Percentiles rank a stretch among this genome's conserved stretches.
phyloP scores from a whole-genome alignment of 2,113 vertebrate species.

The Carettochelys insculpta region DNA sequence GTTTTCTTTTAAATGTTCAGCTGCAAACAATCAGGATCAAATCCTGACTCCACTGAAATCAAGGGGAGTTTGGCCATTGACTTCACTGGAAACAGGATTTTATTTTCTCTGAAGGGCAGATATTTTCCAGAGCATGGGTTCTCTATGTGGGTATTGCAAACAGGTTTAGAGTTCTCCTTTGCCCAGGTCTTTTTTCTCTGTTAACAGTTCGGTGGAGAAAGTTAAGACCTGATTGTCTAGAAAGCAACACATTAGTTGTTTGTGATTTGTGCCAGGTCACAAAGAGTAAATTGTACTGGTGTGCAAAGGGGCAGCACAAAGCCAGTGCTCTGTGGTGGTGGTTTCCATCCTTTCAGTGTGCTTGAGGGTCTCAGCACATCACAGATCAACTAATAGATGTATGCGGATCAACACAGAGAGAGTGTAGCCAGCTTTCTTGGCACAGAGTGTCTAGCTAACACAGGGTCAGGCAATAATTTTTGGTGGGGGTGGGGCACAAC shows the following conservation, averaged over 20 bases:
- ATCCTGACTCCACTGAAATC: not conserved
- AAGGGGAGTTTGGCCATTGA: not conserved
- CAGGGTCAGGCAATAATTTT: too few species aligned
- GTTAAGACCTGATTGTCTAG: not conserved
- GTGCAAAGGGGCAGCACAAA: not conserved
- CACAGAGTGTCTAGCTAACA: not conserved
- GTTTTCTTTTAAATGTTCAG: not conserved
- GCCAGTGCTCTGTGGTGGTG: not conserved
- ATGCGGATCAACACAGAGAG: not conserved
- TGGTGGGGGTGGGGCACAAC: too few species aligned
- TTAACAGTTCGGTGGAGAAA: not conserved
- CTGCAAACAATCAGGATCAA: not conserved
- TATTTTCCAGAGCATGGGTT: not conserved
- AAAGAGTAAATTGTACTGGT: not conserved
- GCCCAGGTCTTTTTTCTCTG: not conserved
- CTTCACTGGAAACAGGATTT: not conserved
- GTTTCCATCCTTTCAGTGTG: not conserved
- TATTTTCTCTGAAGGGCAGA: not conserved
- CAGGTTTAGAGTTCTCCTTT: not conserved
- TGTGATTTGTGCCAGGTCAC: not conserved
- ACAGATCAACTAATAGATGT: not conserved
- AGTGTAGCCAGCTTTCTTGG: not conserved
- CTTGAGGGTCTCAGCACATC: not conserved
- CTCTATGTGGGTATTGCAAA: not conserved
- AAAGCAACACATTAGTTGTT: not conserved